A percentile compares a stretch with the other conserved stretches of the same genome.
These are phyloP conservation scores for Heliconius hermathena DNA, from an alignment of 1,140 invertebrate genomes.

Conservation along the genomic window DNA sequence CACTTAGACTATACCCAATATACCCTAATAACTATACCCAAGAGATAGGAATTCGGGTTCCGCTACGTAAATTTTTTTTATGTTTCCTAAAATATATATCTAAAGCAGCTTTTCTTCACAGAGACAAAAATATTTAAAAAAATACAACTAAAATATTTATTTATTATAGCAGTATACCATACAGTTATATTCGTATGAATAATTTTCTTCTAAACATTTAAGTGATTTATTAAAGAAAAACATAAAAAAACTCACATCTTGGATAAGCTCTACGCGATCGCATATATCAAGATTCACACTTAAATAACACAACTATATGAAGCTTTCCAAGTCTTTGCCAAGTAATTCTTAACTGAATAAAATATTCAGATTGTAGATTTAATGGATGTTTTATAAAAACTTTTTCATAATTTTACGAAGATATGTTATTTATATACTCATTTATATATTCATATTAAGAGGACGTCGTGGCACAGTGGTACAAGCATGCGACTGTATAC, in stretches of 20 bases:
- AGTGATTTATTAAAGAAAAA: slow-evolving; percentile 1
- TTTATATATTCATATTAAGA: no score
- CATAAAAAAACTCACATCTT: slow-evolving; percentile 1
- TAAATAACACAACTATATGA: slow-evolving; percentile 8
- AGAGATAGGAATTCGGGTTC: no score
- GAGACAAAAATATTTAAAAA: neutral
- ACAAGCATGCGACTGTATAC: no score
- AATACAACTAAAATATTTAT: neutral
- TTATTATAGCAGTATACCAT: neutral
- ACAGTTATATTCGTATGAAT: neutral
- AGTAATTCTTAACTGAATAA: slow-evolving; percentile 32
- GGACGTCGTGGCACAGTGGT: no score
- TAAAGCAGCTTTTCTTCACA: no score
- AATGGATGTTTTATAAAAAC: neutral
- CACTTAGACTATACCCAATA: no score
- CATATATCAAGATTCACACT: slow-evolving; percentile 8
- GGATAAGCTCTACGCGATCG: neutral
- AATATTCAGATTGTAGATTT: slow-evolving; percentile 17
- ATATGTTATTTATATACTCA: no score
- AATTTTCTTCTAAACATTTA: neutral
- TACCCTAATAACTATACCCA: no score
- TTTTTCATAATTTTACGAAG: neutral
- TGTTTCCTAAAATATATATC: no score
- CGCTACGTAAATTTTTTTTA: no score
- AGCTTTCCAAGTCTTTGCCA: slow-evolving; percentile 17